Percentiles rank a stretch among this genome's conserved stretches.
phyloP scores from a whole-genome alignment of 2,113 vertebrate genomes.

The Eretmodus cyanostictus region DNA sequence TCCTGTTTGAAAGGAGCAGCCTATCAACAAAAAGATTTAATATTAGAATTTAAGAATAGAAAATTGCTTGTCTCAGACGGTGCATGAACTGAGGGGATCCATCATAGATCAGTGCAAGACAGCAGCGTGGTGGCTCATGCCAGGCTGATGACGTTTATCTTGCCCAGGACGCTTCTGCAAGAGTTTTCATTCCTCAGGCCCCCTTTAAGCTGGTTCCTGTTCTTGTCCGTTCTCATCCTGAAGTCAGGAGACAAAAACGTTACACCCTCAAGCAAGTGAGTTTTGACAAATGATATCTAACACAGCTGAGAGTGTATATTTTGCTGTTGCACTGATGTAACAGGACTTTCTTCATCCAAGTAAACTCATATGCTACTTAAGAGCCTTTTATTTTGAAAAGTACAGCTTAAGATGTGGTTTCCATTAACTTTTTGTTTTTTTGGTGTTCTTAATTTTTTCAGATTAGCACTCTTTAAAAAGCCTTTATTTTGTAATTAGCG shows the following conservation, averaged over 20 bases:
- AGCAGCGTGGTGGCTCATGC: neutral
- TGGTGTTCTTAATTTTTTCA: neutral
- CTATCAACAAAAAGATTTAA: neutral
- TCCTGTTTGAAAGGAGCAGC: neutral
- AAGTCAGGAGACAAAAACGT: neutral
- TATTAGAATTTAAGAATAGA: neutral
- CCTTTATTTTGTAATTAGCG: neutral
- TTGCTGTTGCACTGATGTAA: neutral
- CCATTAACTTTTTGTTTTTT: neutral
- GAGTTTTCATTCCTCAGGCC: neutral
- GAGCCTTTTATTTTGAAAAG: neutral
- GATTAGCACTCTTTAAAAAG: neutral
- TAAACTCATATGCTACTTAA: neutral
- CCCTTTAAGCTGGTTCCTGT: accelerated
- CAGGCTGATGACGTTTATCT: neutral
- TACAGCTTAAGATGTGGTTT: neutral
- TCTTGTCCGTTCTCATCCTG: accelerated
- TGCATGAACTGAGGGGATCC: neutral
- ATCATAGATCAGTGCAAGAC: neutral
- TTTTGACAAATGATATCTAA: neutral
- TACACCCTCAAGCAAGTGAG: neutral
- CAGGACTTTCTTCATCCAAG: neutral
- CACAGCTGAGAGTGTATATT: neutral
- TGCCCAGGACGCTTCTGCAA: neutral
- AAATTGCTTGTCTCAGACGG: neutral